phyloP scores from a whole-genome alignment of 2,113 vertebrate genomes.

The Erinaceus europaeus region DNA sequence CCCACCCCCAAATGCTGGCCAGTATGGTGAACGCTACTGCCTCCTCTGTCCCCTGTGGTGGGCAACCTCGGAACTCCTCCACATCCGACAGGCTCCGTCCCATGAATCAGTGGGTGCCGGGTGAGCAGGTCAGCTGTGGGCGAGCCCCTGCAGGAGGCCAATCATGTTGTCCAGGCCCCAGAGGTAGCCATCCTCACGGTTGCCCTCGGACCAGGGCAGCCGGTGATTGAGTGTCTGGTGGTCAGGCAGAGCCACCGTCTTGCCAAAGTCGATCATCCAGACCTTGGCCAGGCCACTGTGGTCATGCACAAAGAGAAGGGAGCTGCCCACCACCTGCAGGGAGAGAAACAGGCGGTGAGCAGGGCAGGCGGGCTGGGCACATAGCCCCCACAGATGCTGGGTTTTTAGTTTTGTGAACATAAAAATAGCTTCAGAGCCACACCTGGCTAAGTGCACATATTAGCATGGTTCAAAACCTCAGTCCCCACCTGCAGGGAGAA shows the following conservation, averaged over 20 bases:
- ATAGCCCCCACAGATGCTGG: no score
- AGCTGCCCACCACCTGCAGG: slow-evolving; percentile 91
- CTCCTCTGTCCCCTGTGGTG: neutral
- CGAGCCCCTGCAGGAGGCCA: slow-evolving; percentile 82
- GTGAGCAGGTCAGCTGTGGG: slow-evolving; percentile 57
- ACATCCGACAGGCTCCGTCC: neutral
- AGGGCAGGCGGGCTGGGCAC: neutral
- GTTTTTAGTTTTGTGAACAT: no score
- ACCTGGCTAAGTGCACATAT: no score
- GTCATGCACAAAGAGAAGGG: slow-evolving; percentile 92
- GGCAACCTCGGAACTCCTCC: neutral
- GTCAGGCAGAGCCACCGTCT: slow-evolving; percentile 85
- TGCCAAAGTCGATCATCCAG: slow-evolving; percentile 97
- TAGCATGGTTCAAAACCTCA: no score
- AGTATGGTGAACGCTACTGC: no score
- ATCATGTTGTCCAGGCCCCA: slow-evolving; percentile 94
- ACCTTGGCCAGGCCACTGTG: slow-evolving; percentile 86
- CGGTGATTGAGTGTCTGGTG: slow-evolving; percentile 87
- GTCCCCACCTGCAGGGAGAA: no score
- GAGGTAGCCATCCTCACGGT: slow-evolving; percentile 92
- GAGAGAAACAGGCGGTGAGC: neutral
- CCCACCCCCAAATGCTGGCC: no score
- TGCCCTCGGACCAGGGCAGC: slow-evolving; percentile 90
- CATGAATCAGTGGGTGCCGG: neutral
- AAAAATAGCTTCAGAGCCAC: no score